A percentile compares a stretch with the other conserved stretches of the same genome.
Conservation (phyloP, 2,888 invertebrate species). For the Campopleginae sp. region DNA sequence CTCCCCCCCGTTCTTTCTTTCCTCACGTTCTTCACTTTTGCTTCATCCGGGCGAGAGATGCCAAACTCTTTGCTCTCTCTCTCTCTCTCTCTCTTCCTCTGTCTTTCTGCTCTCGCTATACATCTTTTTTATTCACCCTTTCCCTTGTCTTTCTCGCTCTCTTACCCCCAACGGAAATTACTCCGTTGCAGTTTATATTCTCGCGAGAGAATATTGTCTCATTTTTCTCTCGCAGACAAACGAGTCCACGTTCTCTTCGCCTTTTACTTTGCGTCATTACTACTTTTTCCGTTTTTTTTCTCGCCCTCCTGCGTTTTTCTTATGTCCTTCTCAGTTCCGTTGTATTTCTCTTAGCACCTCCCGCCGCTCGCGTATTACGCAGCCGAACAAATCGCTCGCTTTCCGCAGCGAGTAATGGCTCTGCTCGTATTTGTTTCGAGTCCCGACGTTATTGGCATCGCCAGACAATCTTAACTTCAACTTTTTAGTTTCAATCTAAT, state of each 20-base stretch:
- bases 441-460: background rate
- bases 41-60: constrained; percentile 26
- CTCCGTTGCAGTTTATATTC: constrained; percentile 51
- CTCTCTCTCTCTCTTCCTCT: background rate
- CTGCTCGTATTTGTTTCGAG: background rate
- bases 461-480: background rate
- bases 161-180: constrained; percentile 47
- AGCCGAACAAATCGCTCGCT: background rate
- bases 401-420: background rate
- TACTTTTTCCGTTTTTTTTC: background rate
- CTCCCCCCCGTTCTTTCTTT: constrained; percentile 59
- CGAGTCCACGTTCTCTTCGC: constrained; percentile 35
- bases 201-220: constrained; percentile 51
- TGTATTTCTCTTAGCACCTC: background rate
- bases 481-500: background rate
- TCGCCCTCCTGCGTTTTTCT: background rate
- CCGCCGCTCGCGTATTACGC: too few relatives aligned
- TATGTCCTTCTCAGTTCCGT: constrained; percentile 23
- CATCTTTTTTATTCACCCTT: constrained; percentile 8
- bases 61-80: background rate
- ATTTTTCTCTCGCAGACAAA: constrained; percentile 58
- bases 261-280: constrained; percentile 23
- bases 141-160: background rate
- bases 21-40: constrained; percentile 49
- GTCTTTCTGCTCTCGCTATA: constrained; percentile 17